These are phyloP conservation scores for Ornithoptera alexandrae DNA, from an alignment of 2,888 invertebrate genomes.

Conservation along the genomic window DNA sequence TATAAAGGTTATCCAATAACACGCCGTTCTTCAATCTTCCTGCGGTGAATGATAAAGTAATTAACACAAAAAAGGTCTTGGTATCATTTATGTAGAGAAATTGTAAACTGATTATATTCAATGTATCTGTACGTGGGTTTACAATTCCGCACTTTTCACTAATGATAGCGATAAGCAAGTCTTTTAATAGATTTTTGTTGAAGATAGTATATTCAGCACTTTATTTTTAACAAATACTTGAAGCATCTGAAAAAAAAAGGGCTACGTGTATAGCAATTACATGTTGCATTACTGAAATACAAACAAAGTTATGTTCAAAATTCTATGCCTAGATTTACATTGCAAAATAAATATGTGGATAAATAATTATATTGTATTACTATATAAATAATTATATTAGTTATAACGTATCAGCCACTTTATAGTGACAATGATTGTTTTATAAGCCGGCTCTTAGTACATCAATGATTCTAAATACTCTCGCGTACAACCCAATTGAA, in stretches of 20 bases:
- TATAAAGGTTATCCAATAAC: conserved; percentile 27
- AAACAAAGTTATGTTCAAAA: too few relatives aligned
- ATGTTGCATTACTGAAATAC: too few relatives aligned
- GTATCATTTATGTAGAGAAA: background rate
- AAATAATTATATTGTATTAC: background rate
- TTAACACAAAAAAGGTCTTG: conserved; percentile 7
- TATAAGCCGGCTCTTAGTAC: conserved; percentile 47
- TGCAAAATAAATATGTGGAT: background rate
- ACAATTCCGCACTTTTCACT: too few relatives aligned
- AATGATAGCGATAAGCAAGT: too few relatives aligned
- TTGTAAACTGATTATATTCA: too few relatives aligned
- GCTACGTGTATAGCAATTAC: too few relatives aligned
- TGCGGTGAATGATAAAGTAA: conserved; percentile 3
- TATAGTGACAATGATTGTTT: conserved; percentile 42
- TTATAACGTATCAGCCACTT: conserved; percentile 16
- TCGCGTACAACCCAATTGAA: conserved; percentile 49
- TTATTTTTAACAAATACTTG: too few relatives aligned
- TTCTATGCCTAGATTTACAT: background rate
- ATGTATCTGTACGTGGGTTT: too few relatives aligned
- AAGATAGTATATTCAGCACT: too few relatives aligned
- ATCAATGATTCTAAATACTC: conserved; percentile 6
- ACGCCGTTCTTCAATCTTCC: conserved; percentile 16
- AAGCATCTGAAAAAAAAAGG: too few relatives aligned
- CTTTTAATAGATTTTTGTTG: too few relatives aligned
- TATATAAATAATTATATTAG: background rate